phyloP scores from a whole-genome alignment of 2,888 invertebrate species.

The Macropis europaea region DNA sequence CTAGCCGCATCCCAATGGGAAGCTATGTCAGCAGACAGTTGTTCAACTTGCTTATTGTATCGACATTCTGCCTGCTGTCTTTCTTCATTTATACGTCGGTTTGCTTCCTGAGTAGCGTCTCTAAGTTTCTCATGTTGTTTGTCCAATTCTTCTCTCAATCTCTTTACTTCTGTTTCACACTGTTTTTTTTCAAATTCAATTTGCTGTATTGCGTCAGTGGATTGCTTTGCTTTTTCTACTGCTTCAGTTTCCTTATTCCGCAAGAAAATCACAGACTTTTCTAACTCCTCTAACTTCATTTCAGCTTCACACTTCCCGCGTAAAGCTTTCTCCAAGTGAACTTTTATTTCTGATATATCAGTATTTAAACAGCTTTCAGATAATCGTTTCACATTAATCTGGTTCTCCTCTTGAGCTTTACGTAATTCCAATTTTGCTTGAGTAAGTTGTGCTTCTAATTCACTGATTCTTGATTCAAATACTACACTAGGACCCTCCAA shows the following conservation, averaged over 20 bases:
- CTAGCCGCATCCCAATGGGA: slow-evolving; percentile 91
- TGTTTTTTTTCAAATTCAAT: slow-evolving; percentile 89
- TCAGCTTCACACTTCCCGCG: slow-evolving; percentile 72
- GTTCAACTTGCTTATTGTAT: slow-evolving; percentile 88
- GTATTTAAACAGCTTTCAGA: slow-evolving; percentile 58
- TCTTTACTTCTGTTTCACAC: slow-evolving; percentile 87
- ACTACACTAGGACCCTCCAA: slow-evolving; percentile 90
- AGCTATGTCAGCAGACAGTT: slow-evolving; percentile 88
- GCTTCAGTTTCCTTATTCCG: slow-evolving; percentile 84
- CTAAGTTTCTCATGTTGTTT: slow-evolving; percentile 88
- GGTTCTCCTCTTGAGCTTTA: slow-evolving; percentile 86
- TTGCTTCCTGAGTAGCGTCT: slow-evolving; percentile 88
- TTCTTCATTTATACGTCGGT: slow-evolving; percentile 86
- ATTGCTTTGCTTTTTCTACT: slow-evolving; percentile 84
- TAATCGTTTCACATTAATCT: slow-evolving; percentile 78
- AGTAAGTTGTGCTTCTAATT: slow-evolving; percentile 90
- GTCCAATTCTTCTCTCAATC: slow-evolving; percentile 89
- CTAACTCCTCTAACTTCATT: slow-evolving; percentile 83
- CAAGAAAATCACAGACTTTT: slow-evolving; percentile 84
- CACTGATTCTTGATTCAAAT: slow-evolving; percentile 91
- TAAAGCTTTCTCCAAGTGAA: slow-evolving; percentile 69
- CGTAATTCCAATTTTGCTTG: slow-evolving; percentile 89
- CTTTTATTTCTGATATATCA: slow-evolving; percentile 54
- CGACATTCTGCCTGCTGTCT: slow-evolving; percentile 87
- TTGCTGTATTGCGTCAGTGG: slow-evolving; percentile 87